Evolutionary conservation across 1,140 invertebrate genomes (phyloP).

Genomic region (Drosophila neocordata): DNA sequence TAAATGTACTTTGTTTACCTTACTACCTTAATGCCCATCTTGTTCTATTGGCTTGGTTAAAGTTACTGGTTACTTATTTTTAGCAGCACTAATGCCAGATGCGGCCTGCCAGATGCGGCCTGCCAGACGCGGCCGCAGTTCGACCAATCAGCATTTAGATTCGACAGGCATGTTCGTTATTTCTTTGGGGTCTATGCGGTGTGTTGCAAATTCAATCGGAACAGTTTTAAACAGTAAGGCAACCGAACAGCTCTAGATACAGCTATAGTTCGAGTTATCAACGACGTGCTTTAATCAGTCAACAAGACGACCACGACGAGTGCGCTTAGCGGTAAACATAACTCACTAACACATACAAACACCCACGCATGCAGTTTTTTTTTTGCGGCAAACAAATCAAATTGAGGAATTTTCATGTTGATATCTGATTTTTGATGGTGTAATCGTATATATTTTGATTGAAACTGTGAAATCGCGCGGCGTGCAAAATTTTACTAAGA

Average conservation of each 20-base stretch:
- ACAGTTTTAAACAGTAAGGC: constrained; percentile 48
- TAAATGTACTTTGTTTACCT: background rate
- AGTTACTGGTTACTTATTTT: background rate
- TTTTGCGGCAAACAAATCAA: constrained; percentile 24
- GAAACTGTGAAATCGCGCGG: constrained; percentile 57
- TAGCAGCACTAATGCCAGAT: constrained; percentile 56
- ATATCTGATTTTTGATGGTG: constrained; percentile 9
- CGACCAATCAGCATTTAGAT: constrained; percentile 46
- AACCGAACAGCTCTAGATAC: constrained; percentile 43
- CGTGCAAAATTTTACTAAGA: constrained; percentile 58
- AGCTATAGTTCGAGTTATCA: constrained; percentile 13
- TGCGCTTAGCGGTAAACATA: constrained; percentile 74
- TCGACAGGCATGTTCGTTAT: constrained; percentile 26
- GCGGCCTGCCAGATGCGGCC: constrained; percentile 61
- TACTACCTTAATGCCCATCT: background rate
- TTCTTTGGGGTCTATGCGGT: constrained; percentile 24
- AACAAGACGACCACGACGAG: constrained; percentile 56
- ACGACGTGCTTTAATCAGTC: constrained; percentile 39
- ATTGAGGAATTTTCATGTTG: constrained; percentile 3
- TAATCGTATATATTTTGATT: constrained; percentile 50
- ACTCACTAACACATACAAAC: constrained; percentile 34
- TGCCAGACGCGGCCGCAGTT: constrained; percentile 59
- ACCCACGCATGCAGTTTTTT: constrained; percentile 30
- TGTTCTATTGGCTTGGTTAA: background rate
- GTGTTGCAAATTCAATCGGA: constrained; percentile 43